These are phyloP conservation scores for Drosophila athabasca DNA, from an alignment of 1,140 invertebrate genomes.

Conservation along the genomic window DNA sequence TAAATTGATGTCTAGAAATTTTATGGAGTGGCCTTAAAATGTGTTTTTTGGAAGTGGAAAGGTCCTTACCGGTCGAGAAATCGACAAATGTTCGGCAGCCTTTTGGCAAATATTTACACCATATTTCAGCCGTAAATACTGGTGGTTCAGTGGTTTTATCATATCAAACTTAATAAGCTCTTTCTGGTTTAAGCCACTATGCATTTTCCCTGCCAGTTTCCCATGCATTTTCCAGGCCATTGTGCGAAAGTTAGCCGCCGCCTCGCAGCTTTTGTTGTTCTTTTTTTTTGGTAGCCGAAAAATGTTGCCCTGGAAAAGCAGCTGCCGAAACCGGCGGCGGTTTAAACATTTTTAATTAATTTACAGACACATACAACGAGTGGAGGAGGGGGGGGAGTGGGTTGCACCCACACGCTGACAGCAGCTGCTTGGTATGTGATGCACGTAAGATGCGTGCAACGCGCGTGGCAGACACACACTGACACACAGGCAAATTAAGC, in stretches of 20 bases:
- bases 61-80: too few relatives aligned
- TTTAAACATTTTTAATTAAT: conserved; percentile 77
- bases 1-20: conserved; percentile 22
- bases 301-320: conserved; percentile 34
- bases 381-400: neutral
- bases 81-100: too few relatives aligned
- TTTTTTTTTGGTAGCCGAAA: conserved; percentile 13
- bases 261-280: conserved; percentile 11
- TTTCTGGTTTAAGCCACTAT: too few relatives aligned
- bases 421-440: conserved; percentile 69
- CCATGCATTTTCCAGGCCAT: too few relatives aligned
- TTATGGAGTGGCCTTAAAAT: conserved; percentile 9
- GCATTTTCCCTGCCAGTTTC: too few relatives aligned
- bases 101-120: too few relatives aligned
- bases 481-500: conserved; percentile 33
- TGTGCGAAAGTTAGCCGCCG: neutral
- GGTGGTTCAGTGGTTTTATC: too few relatives aligned
- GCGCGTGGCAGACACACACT: neutral
- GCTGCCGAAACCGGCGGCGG: conserved; percentile 49
- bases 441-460: conserved; percentile 59
- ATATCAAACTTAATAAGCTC: too few relatives aligned
- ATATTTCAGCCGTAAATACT: too few relatives aligned
- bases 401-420: conserved; percentile 34
- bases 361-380: conserved; percentile 41
- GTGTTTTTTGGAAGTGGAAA: neutral